Conservation (phyloP, 2,113 vertebrate genomes). For the Plectropomus leopardus region DNA sequence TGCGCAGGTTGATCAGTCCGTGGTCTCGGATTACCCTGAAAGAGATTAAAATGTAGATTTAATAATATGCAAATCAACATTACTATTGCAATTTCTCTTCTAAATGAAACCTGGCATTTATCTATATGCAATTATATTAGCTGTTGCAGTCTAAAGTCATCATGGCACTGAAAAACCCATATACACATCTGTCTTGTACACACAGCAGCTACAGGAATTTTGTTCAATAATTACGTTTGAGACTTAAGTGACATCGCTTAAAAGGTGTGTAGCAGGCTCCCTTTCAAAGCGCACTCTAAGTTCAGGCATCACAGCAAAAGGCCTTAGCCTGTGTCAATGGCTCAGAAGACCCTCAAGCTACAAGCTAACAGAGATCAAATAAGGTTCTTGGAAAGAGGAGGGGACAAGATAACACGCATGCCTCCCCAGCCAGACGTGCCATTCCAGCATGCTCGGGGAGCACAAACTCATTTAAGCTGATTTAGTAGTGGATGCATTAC, state of each 20-base stretch:
- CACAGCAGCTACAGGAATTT: not conserved
- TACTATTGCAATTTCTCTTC: not conserved
- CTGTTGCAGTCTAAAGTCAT: slow-evolving; percentile 18
- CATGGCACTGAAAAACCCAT: not conserved
- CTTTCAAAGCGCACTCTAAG: not conserved
- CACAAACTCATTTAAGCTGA: slow-evolving; percentile 56
- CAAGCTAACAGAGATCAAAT: slow-evolving; percentile 30
- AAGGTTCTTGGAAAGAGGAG: not conserved
- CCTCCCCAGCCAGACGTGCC: slow-evolving; percentile 43
- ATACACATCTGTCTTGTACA: not conserved
- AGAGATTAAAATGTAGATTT: slow-evolving; percentile 62
- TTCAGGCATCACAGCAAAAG: slow-evolving; percentile 8
- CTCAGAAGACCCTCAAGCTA: slow-evolving; percentile 21
- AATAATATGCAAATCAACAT: slow-evolving; percentile 28
- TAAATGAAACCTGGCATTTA: slow-evolving; percentile 31
- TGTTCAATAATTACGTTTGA: not conserved
- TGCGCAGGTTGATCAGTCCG: slow-evolving; percentile 96
- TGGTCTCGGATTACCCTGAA: slow-evolving; percentile 97
- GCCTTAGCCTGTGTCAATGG: not conserved
- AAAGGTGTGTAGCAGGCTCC: not conserved
- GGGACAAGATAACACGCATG: slow-evolving; percentile 35
- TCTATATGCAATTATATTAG: slow-evolving; percentile 15
- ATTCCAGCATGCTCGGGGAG: slow-evolving; percentile 43
- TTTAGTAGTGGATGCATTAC: slow-evolving; percentile 62
- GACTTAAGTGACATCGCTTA: not conserved